Evolutionary conservation across 2,888 invertebrate species (phyloP), one percentile per base, ranked within the genome.

Genomic region (Cinara cedri): DNA sequence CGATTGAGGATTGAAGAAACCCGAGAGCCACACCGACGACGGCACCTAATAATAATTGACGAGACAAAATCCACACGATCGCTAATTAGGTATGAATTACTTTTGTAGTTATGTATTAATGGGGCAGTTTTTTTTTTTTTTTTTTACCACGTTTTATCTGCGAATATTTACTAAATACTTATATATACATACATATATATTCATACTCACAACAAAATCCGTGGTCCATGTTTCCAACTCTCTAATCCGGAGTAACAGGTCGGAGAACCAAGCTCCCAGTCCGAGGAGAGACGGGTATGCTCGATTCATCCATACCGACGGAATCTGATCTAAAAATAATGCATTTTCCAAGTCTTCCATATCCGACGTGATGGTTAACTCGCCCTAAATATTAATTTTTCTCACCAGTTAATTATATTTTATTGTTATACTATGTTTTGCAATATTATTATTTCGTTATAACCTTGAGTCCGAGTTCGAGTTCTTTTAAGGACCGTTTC

Each of bases 1-100:
- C 55, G 96, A 96, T 87, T 98, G 97, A 0, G 97, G 98, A 86
- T 98, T 98, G 88, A 98, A 98, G 87, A 98, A 96, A n/a, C 97
- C 98, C 16, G 94, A 95, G 82, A 98, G 87, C 98, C 98, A 98
- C 19, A 98, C 96, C 60, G 94, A 94, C 1, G 95, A 89, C 51
- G 97, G 96, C 81, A 97, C 87, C 94, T 95, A 42, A 8, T n/a
- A n/a, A n/a, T n/a, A n/a, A n/a, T n/a, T n/a, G n/a, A n/a, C n/a
- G n/a, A n/a, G 10, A 62, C 10, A n/a, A n/a, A n/a, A n/a, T n/a
- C 1, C 51, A 13, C 16, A 49, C 14, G 14, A 49, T 49, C 16
- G 13, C 13, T 13, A n/a, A 9, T 8, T 6, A 51, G n/a, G n/a
- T 51, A 51, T n/a, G n/a, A 51, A 51, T 51, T 4, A n/a, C n/a